A percentile compares a stretch with the other conserved stretches of the same genome.
phyloP scores from a whole-genome alignment of 2,888 invertebrate genomes.

The Dolichomitus sp. region DNA sequence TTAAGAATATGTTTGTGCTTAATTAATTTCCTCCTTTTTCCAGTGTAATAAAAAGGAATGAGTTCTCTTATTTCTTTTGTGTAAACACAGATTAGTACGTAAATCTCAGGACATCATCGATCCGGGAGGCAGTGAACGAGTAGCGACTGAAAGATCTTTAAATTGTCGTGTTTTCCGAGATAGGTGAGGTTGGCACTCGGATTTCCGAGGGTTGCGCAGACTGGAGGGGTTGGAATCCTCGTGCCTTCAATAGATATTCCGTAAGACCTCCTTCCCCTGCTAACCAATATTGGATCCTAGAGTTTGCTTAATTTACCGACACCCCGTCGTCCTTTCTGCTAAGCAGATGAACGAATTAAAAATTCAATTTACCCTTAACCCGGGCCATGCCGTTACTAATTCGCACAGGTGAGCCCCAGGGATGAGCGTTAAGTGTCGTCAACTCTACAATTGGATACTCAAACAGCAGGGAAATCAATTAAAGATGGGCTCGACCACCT shows the following conservation, averaged over 20 bases:
- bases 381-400: conserved; percentile 39
- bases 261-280: conserved; percentile 26
- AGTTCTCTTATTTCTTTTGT: conserved; percentile 25
- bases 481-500: conserved; percentile 15
- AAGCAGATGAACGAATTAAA: conserved; percentile 68
- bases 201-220: conserved; percentile 38
- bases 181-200: conserved; percentile 49
- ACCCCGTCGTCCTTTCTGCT: conserved; percentile 43
- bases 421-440: conserved; percentile 42
- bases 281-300: conserved; percentile 51
- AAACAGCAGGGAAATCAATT: conserved; percentile 53
- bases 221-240: conserved; percentile 9
- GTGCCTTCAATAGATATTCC: conserved; percentile 41
- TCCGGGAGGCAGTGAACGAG: conserved; percentile 32
- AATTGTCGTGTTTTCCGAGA: conserved; percentile 59
- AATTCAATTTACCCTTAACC: conserved; percentile 68
- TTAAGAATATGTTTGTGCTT: not conserved
- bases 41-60: conserved; percentile 3
- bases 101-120: conserved; percentile 39
- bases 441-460: conserved; percentile 25
- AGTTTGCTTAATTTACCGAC: conserved; percentile 69
- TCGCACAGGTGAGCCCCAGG: conserved; percentile 43
- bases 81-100: conserved; percentile 45
- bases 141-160: conserved; percentile 34
- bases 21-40: not conserved